Base-by-base conservation (phyloP, 2,797 vertebrate genomes). In the Paratrypauchen microcephalus region DNA sequence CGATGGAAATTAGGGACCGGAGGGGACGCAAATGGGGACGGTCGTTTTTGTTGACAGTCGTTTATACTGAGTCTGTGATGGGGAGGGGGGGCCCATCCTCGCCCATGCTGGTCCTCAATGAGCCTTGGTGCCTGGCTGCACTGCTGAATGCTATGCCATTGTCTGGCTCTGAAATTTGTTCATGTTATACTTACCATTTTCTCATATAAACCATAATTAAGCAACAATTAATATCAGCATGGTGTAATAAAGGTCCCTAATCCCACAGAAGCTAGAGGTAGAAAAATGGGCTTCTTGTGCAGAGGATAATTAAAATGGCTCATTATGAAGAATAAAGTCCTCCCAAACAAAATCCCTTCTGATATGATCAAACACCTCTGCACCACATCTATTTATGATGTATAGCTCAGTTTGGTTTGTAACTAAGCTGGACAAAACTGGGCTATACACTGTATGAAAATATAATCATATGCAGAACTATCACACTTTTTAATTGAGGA, bases 301-400 rank as follows among this genome's bases (percentile, higher is more conserved):
- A n/a, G 66, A 69, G 54, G 77, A 67, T 82, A 68, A 82, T 84
- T 78, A 74, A 76, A 75, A 77, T 65, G 23, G 66, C 66, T 80
- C 69, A 78, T 73, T 76, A 72, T 78, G 70, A 81, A 76, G 75
- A 69, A 72, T 61, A 50, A 65, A 21, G 6, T 80, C 77, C 74
- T 54, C 78, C 78, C 75, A 72, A 18, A 58, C 73, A 71, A 72
- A 69, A 73, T 41, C 26, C 52, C 47, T 61, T 52, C 56, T 48
- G 56, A 79, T 72, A 72, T 48, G 71, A 76, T 70, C 28, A 66
- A 72, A 68, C 18, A 60, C 13, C 36, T 9, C n/a, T 61, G 60
- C 39, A 13, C 61, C 76, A 65, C 58, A 63, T 75, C 63, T 76
- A 74, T 74, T 45, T 9, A 52, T 19, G 19, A 6, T 41, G 39